A percentile compares a stretch with the other conserved stretches of the same genome.
These are phyloP conservation scores for Drosophila quinaria DNA, from an alignment of 2,888 invertebrate species.

Conservation along the genomic window DNA sequence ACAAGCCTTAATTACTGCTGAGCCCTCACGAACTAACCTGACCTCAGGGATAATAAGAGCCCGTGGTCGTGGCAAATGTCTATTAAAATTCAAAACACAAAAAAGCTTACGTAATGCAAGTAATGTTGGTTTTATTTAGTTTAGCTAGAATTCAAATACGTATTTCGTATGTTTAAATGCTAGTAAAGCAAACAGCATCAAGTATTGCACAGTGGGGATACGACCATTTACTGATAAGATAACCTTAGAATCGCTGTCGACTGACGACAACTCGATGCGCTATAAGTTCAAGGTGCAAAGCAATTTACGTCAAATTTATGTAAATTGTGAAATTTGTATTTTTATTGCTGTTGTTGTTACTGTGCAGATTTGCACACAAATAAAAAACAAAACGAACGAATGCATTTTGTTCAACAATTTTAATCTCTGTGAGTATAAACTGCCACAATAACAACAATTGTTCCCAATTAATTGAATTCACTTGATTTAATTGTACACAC, in stretches of 20 bases:
- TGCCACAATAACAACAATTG: constrained; percentile 37
- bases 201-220: constrained; percentile 14
- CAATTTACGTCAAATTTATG: constrained; percentile 34
- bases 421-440: constrained; percentile 9
- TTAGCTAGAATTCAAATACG: constrained; percentile 22
- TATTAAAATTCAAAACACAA: constrained; percentile 50
- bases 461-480: constrained; percentile 64
- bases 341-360: constrained; percentile 11
- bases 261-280: neutral
- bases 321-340: constrained; percentile 35
- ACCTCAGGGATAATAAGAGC: constrained; percentile 39
- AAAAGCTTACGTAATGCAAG: constrained; percentile 64
- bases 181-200: neutral
- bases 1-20: constrained; percentile 62
- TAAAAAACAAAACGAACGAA: neutral
- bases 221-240: constrained; percentile 45
- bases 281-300: constrained; percentile 38
- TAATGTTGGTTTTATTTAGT: constrained; percentile 3
- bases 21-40: constrained; percentile 28
- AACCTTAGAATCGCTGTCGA: neutral
- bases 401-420: constrained; percentile 15
- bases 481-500: constrained; percentile 68
- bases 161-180: neutral
- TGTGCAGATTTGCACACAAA: neutral
- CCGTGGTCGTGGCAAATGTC: constrained; percentile 41